Conservation (phyloP, 37 sponge, comb jelly and placozoan species). For the Dysidea cf. avara region DNA sequence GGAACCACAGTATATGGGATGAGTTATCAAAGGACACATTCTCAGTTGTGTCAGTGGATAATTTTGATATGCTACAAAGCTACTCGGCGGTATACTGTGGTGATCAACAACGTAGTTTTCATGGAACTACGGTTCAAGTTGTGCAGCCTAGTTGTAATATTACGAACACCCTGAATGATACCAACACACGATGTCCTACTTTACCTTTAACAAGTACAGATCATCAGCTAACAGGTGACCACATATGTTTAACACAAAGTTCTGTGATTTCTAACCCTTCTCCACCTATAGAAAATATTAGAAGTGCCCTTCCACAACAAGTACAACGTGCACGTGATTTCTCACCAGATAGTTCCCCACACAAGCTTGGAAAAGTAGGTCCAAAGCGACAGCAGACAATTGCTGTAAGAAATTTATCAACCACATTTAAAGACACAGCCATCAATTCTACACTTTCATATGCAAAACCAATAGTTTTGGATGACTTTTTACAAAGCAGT, state of each 20-base stretch:
- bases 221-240: too few species aligned
- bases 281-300: too few species aligned
- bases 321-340: too few species aligned
- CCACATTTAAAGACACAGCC: background rate
- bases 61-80: too few species aligned
- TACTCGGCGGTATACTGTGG: conserved; percentile 8
- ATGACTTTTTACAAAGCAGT: too few species aligned
- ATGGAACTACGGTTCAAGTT: conserved; percentile 28
- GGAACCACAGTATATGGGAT: conserved; percentile 9
- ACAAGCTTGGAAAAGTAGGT: background rate
- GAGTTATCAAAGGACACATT: background rate
- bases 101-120: too few species aligned
- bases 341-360: background rate
- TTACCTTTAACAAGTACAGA: too few species aligned
- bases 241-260: too few species aligned
- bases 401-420: background rate
- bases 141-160: conserved; percentile 7
- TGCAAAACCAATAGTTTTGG: background rate
- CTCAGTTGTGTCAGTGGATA: conserved; percentile 13
- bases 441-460: background rate
- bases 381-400: background rate
- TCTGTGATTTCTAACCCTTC: too few species aligned
- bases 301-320: too few species aligned
- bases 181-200: too few species aligned
- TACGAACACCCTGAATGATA: background rate